These are phyloP conservation scores for Apostichopus parvimensis DNA, from an alignment of 35 echinoderm and acorn worm genomes.

Conservation along the genomic window DNA sequence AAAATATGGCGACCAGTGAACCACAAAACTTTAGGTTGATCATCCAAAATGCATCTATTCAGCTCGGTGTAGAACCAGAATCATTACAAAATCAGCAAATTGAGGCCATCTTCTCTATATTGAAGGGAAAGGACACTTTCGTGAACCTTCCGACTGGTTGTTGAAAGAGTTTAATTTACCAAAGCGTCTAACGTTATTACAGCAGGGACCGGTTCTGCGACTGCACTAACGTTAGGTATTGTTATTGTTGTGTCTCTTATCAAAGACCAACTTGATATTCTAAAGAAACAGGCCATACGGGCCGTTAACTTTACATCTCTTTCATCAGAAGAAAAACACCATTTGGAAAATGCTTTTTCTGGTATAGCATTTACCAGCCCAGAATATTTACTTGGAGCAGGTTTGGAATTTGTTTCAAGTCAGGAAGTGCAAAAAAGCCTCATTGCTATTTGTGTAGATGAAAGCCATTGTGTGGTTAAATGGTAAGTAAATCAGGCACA, in stretches of 20 bases:
- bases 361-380: neutral
- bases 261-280: neutral
- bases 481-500: neutral
- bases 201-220: conserved; percentile 12
- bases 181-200: neutral
- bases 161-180: conserved; percentile 22
- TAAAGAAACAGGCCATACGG: neutral
- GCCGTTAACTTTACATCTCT: too few relatives aligned
- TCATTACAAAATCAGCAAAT: neutral
- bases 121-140: too few relatives aligned
- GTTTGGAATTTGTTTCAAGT: neutral
- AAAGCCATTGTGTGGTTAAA: conserved; percentile 44
- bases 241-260: conserved; percentile 24
- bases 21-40: neutral
- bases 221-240: neutral
- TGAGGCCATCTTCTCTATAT: conserved; percentile 1
- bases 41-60: neutral
- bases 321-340: too few relatives aligned
- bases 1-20: neutral
- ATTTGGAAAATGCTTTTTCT: too few relatives aligned
- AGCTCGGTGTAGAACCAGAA: neutral
- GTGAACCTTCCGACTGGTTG: too few relatives aligned
- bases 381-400: neutral
- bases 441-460: conserved; percentile 18
- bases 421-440: neutral